Percentiles rank a stretch among this genome's conserved stretches.
phyloP scores from a whole-genome alignment of 2,797 vertebrate species.

The Alouatta caraya region DNA sequence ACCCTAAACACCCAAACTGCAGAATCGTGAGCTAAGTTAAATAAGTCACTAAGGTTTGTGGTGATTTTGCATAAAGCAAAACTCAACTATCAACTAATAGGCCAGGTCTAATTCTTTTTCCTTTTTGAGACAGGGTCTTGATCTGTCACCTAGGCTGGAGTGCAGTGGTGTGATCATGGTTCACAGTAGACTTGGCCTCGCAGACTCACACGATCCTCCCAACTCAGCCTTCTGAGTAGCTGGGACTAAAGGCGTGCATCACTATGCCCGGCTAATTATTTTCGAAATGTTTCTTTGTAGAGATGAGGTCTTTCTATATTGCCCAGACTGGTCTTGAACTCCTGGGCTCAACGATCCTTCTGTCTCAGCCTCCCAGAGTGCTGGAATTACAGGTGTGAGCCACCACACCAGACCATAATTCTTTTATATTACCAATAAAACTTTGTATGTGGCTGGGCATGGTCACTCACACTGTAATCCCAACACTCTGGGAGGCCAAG shows the following conservation, averaged over 20 bases:
- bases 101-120: background rate
- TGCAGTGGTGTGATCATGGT: background rate
- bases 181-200: background rate
- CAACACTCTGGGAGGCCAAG: background rate
- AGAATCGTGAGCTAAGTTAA: background rate
- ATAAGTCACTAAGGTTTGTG: background rate
- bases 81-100: background rate
- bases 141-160: background rate
- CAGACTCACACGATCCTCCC: background rate
- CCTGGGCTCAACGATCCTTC: background rate
- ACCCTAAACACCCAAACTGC: background rate
- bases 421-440: background rate
- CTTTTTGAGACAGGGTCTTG: background rate
- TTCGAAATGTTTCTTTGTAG: background rate
- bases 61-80: background rate
- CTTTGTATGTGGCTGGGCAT: rapidly evolving
- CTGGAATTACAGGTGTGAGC: background rate
- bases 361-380: background rate
- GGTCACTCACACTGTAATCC: background rate
- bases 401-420: background rate
- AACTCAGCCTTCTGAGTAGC: background rate
- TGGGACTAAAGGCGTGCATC: background rate
- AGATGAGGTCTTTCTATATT: background rate
- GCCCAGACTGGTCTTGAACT: background rate
- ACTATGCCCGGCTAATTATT: background rate